phyloP scores from a whole-genome alignment of 2,888 invertebrate species.

The Yponomeuta malinellus region DNA sequence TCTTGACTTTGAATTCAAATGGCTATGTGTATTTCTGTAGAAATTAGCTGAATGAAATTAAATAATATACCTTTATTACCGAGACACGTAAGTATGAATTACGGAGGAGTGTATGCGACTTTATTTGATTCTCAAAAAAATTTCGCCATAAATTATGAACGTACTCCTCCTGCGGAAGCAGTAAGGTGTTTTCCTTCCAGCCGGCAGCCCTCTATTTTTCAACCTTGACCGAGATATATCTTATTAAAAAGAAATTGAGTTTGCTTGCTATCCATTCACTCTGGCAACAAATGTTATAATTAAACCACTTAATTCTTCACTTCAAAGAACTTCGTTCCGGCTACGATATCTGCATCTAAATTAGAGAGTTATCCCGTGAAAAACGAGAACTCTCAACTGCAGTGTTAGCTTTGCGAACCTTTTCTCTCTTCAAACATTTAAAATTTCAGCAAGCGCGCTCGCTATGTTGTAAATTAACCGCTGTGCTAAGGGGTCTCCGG shows the following conservation, averaged over 20 bases:
- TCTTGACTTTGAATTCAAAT: no score
- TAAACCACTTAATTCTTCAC: no score
- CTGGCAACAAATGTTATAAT: no score
- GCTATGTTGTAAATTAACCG: conserved; percentile 1
- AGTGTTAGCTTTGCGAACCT: not conserved
- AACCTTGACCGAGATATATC: not conserved
- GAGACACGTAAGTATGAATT: no score
- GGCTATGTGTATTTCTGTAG: no score
- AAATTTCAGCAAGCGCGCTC: not conserved
- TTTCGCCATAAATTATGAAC: not conserved
- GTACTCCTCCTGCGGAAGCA: not conserved
- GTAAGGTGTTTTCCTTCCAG: conserved; percentile 16
- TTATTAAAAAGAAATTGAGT: not conserved
- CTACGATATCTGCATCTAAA: not conserved
- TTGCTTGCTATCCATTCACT: no score
- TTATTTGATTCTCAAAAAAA: not conserved
- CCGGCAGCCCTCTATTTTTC: conserved; percentile 12
- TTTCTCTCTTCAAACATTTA: not conserved
- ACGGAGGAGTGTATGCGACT: no score
- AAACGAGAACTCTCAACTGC: conserved; percentile 1
- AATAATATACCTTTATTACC: no score
- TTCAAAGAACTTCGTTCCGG: not conserved
- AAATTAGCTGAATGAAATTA: no score
- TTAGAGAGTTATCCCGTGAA: not conserved
- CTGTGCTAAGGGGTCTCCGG: not conserved